Evolutionary conservation across 2,888 invertebrate species (phyloP).

Genomic region (Eupithecia inturbata): DNA sequence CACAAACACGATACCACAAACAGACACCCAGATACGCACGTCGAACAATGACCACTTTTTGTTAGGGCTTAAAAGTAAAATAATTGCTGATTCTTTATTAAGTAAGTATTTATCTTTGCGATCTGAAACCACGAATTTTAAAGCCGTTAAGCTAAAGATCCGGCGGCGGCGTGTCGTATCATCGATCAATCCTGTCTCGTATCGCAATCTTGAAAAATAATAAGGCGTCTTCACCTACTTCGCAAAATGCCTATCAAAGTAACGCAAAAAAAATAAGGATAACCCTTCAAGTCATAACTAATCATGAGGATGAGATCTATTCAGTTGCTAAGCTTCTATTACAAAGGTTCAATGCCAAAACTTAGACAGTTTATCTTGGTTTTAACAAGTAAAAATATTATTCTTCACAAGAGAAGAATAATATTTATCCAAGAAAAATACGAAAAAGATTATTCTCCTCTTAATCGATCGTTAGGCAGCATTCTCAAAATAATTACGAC

Average conservation of each 20-base stretch:
- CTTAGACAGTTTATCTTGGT: too few species aligned
- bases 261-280: background rate
- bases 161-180: conserved; percentile 27
- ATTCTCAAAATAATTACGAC: conserved; percentile 1
- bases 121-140: background rate
- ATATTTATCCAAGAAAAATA: background rate
- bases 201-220: conserved; percentile 18
- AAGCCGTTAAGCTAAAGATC: conserved; percentile 9
- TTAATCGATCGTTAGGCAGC: background rate
- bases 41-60: background rate
- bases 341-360: too few species aligned
- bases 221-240: background rate
- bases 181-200: conserved; percentile 20
- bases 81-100: background rate
- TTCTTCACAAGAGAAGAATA: too few species aligned
- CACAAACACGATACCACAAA: too few species aligned
- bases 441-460: background rate
- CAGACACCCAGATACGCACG: background rate
- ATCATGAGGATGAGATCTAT: background rate
- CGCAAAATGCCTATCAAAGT: too few species aligned
- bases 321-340: too few species aligned
- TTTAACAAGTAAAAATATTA: too few species aligned
- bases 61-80: background rate
- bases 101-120: background rate
- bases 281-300: background rate